Base-by-base conservation (phyloP, 2,888 invertebrate species). In the Melikaiella ostensackeni region DNA sequence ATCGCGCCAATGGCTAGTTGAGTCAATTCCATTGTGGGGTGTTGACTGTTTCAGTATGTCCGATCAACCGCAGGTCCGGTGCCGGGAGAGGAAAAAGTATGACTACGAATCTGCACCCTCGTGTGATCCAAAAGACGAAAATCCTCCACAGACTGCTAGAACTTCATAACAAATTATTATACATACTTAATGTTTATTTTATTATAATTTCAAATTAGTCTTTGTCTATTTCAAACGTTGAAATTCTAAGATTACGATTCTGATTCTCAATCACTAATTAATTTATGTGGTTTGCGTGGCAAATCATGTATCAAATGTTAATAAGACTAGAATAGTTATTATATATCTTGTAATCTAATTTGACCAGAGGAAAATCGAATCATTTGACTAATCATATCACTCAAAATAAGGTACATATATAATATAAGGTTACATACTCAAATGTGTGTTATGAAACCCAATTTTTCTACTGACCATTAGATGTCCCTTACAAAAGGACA, bases 81-180 rank as follows among this genome's bases (percentile, higher is more conserved):
- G 89, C 93, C 94, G 85, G 95, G 94, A 86, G 96, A 96, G 92
- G 96, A 96, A 91, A 96, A 96, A 92, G 96, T 96, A 93, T 96
- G 96, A 96, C 95, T 95, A 93, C 93, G 91, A 87, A 89, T 79
- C 90, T 89, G 85, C 90, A 88, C 77, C 87, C 88, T 79, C 89
- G 89, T 78, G 88, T 88, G 59, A 87, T 84, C 89, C 76, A 85
- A 89, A 84, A 86, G 91, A 83, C 86, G 88, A 42, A 83, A 89
- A 84, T 86, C 88, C 70, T 50, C 24, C 77, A 62, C 46, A 24
- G 46, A 46, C 70, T 11, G 46, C 30, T 55, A 75, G 50, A 64
- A 35, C 21, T 57, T 57, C 57, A 24, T 55, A 57, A 57, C 9
- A 13, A 57, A 57, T 46, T 46, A 46, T 46, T 46, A 46, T 46